These are phyloP conservation scores for Ornithoptera priamus DNA, from an alignment of 2,888 invertebrate species.

Conservation along the genomic window DNA sequence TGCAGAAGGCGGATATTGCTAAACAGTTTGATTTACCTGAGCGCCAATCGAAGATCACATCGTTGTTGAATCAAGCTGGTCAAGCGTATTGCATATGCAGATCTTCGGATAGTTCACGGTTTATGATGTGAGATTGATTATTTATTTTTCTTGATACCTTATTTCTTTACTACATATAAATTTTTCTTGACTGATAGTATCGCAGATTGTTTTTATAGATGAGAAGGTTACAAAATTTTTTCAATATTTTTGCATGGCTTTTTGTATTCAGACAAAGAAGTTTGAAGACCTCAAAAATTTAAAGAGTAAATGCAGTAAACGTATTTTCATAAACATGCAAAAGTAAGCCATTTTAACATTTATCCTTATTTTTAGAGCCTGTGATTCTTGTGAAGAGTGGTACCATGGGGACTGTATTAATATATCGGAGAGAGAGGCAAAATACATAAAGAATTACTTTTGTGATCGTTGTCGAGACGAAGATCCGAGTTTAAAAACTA, in stretches of 20 bases:
- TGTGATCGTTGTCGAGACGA: slow-evolving; percentile 92
- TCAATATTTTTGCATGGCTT: no score
- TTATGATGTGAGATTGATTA: slow-evolving; percentile 90
- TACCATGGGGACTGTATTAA: slow-evolving; percentile 99
- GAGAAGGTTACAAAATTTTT: no score
- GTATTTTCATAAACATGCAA: no score
- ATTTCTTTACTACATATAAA: no score
- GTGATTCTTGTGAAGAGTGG: slow-evolving; percentile 99
- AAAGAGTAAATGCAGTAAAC: no score
- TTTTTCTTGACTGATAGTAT: no score
- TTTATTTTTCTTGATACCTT: neutral
- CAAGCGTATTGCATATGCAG: slow-evolving; percentile 97
- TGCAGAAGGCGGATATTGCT: slow-evolving; percentile 92
- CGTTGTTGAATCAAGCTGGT: slow-evolving; percentile 91
- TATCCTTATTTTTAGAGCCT: slow-evolving; percentile 83
- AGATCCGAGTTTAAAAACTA: slow-evolving; percentile 87
- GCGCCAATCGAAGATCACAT: slow-evolving; percentile 93
- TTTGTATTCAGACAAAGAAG: no score
- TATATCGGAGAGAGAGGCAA: slow-evolving; percentile 95
- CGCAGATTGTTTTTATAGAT: no score
- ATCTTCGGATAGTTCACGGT: slow-evolving; percentile 94
- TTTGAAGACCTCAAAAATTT: no score
- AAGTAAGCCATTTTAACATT: no score
- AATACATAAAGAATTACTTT: slow-evolving; percentile 95
- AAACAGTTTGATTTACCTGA: slow-evolving; percentile 94